Evolutionary conservation across 1,140 invertebrate genomes (phyloP).

Genomic region (Popillia japonica): DNA sequence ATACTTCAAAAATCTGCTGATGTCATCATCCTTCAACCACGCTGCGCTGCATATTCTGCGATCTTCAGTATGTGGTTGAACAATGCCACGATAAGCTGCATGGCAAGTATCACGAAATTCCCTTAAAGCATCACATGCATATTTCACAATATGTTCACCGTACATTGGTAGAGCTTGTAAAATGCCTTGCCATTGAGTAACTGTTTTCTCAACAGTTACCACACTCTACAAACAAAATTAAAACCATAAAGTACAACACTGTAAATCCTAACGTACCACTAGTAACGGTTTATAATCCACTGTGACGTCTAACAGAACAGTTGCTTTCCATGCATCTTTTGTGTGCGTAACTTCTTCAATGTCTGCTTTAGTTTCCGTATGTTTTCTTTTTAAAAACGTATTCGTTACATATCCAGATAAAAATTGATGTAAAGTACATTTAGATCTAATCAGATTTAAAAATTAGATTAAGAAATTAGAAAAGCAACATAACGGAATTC

Average conservation of each 20-base stretch:
- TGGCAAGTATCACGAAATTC: slow-evolving; percentile 81
- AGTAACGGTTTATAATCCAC: slow-evolving; percentile 74
- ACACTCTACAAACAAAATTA: slow-evolving; percentile 68
- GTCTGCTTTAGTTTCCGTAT: slow-evolving; percentile 67
- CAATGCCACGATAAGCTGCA: slow-evolving; percentile 77
- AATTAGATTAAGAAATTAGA: not conserved
- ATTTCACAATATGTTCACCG: slow-evolving; percentile 73
- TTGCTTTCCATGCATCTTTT: slow-evolving; percentile 77
- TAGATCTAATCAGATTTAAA: slow-evolving; percentile 60
- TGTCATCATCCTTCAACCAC: slow-evolving; percentile 95
- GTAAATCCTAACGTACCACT: slow-evolving; percentile 63
- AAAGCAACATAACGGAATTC: not conserved
- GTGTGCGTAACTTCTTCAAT: slow-evolving; percentile 76
- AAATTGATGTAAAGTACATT: slow-evolving; percentile 77
- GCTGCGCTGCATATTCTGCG: slow-evolving; percentile 84
- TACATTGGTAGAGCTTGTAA: slow-evolving; percentile 78
- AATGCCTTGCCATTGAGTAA: slow-evolving; percentile 73
- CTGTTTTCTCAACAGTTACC: slow-evolving; percentile 74
- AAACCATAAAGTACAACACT: not conserved
- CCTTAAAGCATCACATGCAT: slow-evolving; percentile 74
- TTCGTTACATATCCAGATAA: slow-evolving; percentile 80
- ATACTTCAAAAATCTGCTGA: slow-evolving; percentile 86
- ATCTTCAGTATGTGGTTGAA: slow-evolving; percentile 82
- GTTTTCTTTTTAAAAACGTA: slow-evolving; percentile 70
- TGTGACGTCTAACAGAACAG: slow-evolving; percentile 73